Percentiles rank a stretch among this genome's conserved stretches.
These are phyloP conservation scores for Xenus cinereus DNA, from an alignment of 2,113 vertebrate species.

Conservation along the genomic window DNA sequence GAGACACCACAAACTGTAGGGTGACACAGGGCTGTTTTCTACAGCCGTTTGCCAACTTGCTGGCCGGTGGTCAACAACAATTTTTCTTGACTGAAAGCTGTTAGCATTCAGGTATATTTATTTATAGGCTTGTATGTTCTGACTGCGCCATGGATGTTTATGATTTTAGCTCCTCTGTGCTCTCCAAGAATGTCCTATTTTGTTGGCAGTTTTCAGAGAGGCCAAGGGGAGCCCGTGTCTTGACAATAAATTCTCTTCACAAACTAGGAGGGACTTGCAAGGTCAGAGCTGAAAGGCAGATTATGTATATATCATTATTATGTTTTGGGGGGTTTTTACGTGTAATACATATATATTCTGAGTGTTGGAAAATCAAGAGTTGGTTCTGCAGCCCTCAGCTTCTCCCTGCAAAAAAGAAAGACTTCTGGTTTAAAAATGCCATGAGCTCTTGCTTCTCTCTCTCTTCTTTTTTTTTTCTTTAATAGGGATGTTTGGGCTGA, in stretches of 20 bases:
- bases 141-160: not conserved
- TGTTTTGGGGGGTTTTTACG: not conserved
- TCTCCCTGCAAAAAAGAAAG: not conserved
- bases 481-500: conserved; percentile 5
- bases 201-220: not conserved
- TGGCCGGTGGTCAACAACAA: not conserved
- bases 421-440: not conserved
- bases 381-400: not conserved
- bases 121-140: not conserved
- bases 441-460: not conserved
- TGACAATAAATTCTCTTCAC: conserved; percentile 7
- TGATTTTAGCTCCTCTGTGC: not conserved
- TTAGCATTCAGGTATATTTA: conserved; percentile 3
- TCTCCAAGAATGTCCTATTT: not conserved
- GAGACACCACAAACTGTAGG: not conserved
- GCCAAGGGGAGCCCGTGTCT: conserved; percentile 5
- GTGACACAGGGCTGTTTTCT: not conserved
- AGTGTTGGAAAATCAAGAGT: not conserved
- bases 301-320: not conserved
- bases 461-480: not conserved
- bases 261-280: not conserved
- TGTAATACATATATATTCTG: not conserved
- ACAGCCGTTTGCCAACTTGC: not conserved
- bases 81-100: not conserved
- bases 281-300: not conserved